Evolutionary conservation across 1,140 invertebrate genomes (phyloP).

Genomic region (Anoplophora glabripennis): DNA sequence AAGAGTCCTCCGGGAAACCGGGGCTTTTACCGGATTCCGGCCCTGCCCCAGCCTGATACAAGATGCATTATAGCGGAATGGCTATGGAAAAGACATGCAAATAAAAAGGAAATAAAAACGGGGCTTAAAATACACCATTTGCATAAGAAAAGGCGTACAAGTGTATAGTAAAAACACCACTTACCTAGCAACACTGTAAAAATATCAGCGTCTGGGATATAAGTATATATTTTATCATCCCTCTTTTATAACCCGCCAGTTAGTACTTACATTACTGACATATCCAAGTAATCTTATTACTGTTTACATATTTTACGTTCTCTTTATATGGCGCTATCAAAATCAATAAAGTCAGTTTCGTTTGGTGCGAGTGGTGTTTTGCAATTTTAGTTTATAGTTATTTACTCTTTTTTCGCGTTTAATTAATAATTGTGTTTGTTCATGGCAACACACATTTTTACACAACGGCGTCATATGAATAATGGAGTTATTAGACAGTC

Average conservation of each 20-base stretch:
- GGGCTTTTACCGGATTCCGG: neutral
- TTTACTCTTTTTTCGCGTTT: too few species aligned
- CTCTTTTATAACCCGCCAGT: neutral
- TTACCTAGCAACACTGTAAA: conserved; percentile 4
- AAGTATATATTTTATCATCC: neutral
- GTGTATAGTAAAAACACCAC: neutral
- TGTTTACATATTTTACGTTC: too few species aligned
- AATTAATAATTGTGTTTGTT: too few species aligned
- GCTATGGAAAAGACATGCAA: conserved; percentile 22
- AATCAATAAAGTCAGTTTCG: too few species aligned
- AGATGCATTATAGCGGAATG: conserved; percentile 14
- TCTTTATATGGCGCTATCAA: too few species aligned
- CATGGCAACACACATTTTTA: too few species aligned
- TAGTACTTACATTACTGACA: conserved; percentile 2
- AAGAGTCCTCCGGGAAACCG: too few species aligned
- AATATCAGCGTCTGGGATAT: neutral
- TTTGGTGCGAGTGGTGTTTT: too few species aligned
- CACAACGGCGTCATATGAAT: too few species aligned
- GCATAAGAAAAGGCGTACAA: conserved; percentile 16
- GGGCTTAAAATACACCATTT: conserved; percentile 21
- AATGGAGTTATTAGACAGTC: too few species aligned
- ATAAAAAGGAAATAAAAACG: conserved; percentile 22
- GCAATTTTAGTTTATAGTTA: too few species aligned
- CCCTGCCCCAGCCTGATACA: conserved; percentile 9
- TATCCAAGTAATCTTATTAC: neutral